Conservation (phyloP, 2,113 vertebrate genomes). For the Spheniscus mendiculus region DNA sequence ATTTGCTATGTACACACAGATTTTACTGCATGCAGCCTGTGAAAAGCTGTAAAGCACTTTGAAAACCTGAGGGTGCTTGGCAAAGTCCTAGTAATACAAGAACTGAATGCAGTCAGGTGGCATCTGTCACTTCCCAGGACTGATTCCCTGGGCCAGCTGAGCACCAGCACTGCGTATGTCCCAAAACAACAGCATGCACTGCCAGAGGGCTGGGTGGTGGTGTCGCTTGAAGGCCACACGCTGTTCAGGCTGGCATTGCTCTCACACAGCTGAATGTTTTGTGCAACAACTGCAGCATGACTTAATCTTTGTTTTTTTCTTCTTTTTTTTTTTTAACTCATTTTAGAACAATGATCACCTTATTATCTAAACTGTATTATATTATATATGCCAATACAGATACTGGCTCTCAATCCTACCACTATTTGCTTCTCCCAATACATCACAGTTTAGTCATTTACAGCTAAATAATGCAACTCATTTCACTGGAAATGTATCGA, state of each 20-base stretch:
- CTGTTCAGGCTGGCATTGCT: not conserved
- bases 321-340: not conserved
- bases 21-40: not conserved
- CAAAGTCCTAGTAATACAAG: not conserved
- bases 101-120: not conserved
- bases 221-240: not conserved
- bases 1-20: not conserved
- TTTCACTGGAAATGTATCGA: too few relatives aligned
- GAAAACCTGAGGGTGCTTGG: not conserved
- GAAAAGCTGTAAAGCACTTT: not conserved
- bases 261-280: not conserved
- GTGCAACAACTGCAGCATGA: not conserved
- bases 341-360: constrained; percentile 2
- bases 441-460: too few relatives aligned
- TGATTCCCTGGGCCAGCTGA: not conserved
- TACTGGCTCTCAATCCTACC: not conserved
- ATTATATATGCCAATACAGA: not conserved
- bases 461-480: too few relatives aligned
- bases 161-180: not conserved
- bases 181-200: not conserved
- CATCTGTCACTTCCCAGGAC: not conserved
- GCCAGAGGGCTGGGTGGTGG: not conserved
- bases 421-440: not conserved
- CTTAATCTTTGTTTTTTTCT: not conserved
- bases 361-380: not conserved